Conservation (phyloP, 2,113 vertebrate genomes). For the Solenodon paradoxus region DNA sequence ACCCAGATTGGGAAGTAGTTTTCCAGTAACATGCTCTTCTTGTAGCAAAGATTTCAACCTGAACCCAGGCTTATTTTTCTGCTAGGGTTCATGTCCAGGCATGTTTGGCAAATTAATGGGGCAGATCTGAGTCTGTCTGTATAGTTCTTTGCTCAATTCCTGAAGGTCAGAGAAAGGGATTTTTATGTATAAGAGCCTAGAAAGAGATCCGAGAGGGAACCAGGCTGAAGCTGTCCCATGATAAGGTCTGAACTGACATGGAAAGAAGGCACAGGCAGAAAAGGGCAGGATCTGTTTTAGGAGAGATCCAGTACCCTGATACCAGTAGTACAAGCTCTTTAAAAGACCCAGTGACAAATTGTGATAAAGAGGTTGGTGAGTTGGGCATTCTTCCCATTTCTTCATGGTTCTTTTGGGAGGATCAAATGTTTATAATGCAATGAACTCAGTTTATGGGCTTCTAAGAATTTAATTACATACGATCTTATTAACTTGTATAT, state of each 20-base stretch:
- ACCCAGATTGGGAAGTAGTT: background rate
- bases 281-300: background rate
- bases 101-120: slow-evolving; percentile 33
- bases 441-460: slow-evolving; percentile 22
- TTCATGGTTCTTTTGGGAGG: background rate
- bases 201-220: background rate
- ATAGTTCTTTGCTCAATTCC: slow-evolving; percentile 18
- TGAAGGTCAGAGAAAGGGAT: background rate
- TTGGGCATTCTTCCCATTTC: background rate
- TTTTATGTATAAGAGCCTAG: background rate
- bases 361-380: background rate
- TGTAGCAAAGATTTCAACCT: slow-evolving; percentile 16
- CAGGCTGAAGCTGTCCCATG: background rate
- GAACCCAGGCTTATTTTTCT: background rate
- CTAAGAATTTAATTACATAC: background rate
- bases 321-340: background rate
- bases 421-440: slow-evolving; percentile 39
- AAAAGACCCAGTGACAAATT: background rate
- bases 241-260: background rate
- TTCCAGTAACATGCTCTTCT: background rate
- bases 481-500: background rate
- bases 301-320: background rate
- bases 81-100: slow-evolving; percentile 23
- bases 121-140: slow-evolving; percentile 17
- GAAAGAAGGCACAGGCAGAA: background rate